These are phyloP conservation scores for Eremobia ochroleuca DNA, from an alignment of 2,888 invertebrate genomes.

Conservation along the genomic window DNA sequence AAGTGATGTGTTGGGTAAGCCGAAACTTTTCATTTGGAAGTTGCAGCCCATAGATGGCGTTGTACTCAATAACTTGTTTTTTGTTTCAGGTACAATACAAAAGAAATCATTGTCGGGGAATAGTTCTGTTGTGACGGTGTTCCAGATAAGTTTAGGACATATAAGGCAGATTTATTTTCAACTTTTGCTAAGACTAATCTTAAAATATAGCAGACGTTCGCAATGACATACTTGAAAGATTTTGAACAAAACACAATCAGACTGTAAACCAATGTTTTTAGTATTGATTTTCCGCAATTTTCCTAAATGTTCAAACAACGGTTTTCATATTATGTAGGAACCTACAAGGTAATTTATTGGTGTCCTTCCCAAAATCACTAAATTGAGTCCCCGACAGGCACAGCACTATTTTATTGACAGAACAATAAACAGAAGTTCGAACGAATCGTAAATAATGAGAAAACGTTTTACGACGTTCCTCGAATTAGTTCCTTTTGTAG, in stretches of 20 bases:
- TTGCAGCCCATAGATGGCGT: slow-evolving; percentile 59
- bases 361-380: slow-evolving; percentile 22
- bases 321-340: not conserved
- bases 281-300: not conserved
- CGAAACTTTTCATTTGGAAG: slow-evolving; percentile 37
- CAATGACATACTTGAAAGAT: not conserved
- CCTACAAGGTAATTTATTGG: not conserved
- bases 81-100: slow-evolving; percentile 64
- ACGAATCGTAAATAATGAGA: slow-evolving; percentile 47
- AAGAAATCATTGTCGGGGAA: not conserved
- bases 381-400: not conserved
- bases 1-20: slow-evolving; percentile 3
- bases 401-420: slow-evolving; percentile 44
- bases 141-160: slow-evolving; percentile 24
- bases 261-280: not conserved
- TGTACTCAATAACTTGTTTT: slow-evolving; percentile 54
- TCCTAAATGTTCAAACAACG: not conserved
- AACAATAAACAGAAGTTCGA: slow-evolving; percentile 42
- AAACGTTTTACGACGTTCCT: slow-evolving; percentile 33
- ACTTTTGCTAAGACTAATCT: not conserved
- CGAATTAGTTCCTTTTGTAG: slow-evolving; percentile 20
- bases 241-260: not conserved
- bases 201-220: not conserved
- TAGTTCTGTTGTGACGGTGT: not conserved
- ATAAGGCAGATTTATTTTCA: not conserved